Evolutionary conservation across 2,888 invertebrate species (phyloP).

Genomic region (Alcis repandata): DNA sequence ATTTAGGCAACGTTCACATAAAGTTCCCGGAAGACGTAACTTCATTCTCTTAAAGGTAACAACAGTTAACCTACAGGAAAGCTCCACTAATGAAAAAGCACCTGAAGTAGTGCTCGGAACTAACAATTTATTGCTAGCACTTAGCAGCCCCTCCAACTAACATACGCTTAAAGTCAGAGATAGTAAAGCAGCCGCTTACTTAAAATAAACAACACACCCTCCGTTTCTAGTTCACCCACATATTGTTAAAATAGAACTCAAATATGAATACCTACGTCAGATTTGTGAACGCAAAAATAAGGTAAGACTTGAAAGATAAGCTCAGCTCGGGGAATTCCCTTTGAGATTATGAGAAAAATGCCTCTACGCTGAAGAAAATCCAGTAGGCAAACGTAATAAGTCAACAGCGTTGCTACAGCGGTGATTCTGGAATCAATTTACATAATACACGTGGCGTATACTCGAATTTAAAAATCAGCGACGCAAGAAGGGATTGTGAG

Average conservation of each 20-base stretch:
- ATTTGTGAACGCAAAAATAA: slow-evolving; percentile 34
- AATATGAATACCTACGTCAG: slow-evolving; percentile 24
- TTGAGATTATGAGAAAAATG: slow-evolving; percentile 49
- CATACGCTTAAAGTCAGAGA: slow-evolving; percentile 61
- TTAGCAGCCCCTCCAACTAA: slow-evolving; percentile 69
- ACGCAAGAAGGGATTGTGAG: slow-evolving; percentile 65
- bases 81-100: slow-evolving; percentile 73
- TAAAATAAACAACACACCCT: slow-evolving; percentile 44
- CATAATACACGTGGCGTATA: slow-evolving; percentile 68
- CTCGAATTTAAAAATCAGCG: slow-evolving; percentile 73
- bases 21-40: slow-evolving; percentile 29
- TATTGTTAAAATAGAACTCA: slow-evolving; percentile 33
- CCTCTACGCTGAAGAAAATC: slow-evolving; percentile 42
- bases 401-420: slow-evolving; percentile 50
- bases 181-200: slow-evolving; percentile 47
- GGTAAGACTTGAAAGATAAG: slow-evolving; percentile 35
- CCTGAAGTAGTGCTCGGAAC: slow-evolving; percentile 71
- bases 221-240: slow-evolving; percentile 22
- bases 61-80: slow-evolving; percentile 59
- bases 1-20: slow-evolving; percentile 6
- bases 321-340: slow-evolving; percentile 44
- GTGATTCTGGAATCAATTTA: slow-evolving; percentile 69
- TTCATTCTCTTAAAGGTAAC: slow-evolving; percentile 44
- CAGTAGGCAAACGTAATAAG: slow-evolving; percentile 54
- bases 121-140: slow-evolving; percentile 78